phyloP scores from a whole-genome alignment of 2,797 vertebrate genomes.

The Pipistrellus pipistrellus region DNA sequence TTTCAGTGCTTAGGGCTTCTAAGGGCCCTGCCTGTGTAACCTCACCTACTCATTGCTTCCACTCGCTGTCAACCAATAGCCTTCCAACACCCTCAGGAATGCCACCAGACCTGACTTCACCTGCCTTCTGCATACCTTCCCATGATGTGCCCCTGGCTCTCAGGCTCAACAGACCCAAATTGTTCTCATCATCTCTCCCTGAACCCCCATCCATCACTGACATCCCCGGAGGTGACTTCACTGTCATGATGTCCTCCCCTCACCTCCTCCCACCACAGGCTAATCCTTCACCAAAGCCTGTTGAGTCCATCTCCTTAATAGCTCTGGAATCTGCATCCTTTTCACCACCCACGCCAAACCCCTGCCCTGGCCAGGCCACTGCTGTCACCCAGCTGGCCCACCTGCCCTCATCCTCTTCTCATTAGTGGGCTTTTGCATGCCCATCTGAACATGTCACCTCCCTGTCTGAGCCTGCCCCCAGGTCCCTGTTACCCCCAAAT shows the following conservation, averaged over 20 bases:
- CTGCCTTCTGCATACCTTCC: neutral
- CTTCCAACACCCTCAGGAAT: neutral
- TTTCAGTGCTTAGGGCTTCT: neutral
- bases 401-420: neutral
- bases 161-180: neutral
- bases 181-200: neutral
- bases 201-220: neutral
- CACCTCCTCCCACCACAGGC: neutral
- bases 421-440: neutral
- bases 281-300: neutral
- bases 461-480: neutral
- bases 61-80: neutral
- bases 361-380: neutral
- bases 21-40: neutral
- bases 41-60: neutral
- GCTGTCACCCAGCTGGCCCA: rapidly evolving
- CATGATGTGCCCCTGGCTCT: neutral
- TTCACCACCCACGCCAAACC: no score
- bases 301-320: neutral
- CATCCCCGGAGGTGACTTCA: neutral
- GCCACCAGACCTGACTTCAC: neutral
- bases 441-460: neutral
- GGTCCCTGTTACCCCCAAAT: neutral
- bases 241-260: neutral
- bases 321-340: neutral